Conservation (phyloP, 2,888 invertebrate species). For the Synanthedon myopaeformis region DNA sequence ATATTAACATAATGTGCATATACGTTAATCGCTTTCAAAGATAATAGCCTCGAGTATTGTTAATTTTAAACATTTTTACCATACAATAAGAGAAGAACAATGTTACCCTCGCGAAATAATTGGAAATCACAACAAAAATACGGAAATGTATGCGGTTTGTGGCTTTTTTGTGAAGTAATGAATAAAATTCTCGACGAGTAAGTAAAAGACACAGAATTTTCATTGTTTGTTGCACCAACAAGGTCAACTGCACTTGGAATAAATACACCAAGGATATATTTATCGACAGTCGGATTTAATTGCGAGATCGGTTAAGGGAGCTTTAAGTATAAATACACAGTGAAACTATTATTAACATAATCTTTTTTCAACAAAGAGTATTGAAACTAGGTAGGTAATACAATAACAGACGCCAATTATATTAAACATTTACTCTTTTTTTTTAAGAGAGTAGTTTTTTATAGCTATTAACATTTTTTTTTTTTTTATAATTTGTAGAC, state of each 20-base stretch:
- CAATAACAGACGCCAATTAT: too few relatives aligned
- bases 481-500: too few relatives aligned
- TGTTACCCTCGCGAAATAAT: neutral
- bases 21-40: neutral
- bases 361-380: too few relatives aligned
- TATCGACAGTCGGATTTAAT: neutral
- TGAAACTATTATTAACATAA: too few relatives aligned
- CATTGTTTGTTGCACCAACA: conserved; percentile 18
- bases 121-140: conserved; percentile 46
- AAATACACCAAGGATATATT: conserved; percentile 3
- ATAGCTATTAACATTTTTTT: too few relatives aligned
- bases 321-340: too few relatives aligned
- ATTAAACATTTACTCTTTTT: too few relatives aligned
- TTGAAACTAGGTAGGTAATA: too few relatives aligned
- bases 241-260: conserved; percentile 14
- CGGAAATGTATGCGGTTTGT: conserved; percentile 44
- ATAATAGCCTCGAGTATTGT: neutral
- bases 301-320: neutral
- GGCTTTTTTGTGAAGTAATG: conserved; percentile 31
- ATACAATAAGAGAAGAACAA: neutral
- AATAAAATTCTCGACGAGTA: conserved; percentile 19
- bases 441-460: too few relatives aligned
- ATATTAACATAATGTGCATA: too few relatives aligned
- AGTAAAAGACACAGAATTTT: conserved; percentile 8
- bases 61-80: neutral